Evolutionary conservation across 1,140 invertebrate genomes (phyloP).

Genomic region (Trichonephila clavata): DNA sequence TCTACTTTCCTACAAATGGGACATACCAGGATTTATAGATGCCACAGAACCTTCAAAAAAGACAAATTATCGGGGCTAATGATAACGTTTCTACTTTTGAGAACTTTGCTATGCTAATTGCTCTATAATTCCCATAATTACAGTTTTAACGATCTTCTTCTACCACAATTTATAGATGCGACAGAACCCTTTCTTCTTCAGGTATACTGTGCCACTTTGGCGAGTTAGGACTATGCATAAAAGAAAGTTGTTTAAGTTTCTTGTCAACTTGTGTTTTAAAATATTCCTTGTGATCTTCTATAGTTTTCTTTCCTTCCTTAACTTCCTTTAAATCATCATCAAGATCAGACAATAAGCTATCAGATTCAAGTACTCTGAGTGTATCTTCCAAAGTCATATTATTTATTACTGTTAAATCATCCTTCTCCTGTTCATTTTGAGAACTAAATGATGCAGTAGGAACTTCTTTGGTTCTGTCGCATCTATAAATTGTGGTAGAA

Average conservation of each 20-base stretch:
- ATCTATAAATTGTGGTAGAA: too few species aligned
- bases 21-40: too few species aligned
- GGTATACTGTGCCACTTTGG: too few species aligned
- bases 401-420: constrained; percentile 28
- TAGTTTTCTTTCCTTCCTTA: neutral
- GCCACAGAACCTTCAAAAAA: too few species aligned
- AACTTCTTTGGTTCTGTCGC: neutral
- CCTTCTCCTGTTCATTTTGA: neutral
- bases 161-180: too few species aligned
- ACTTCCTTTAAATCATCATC: neutral
- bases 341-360: neutral
- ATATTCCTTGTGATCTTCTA: neutral
- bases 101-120: too few species aligned
- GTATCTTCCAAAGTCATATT: constrained; percentile 31
- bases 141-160: too few species aligned
- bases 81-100: too few species aligned
- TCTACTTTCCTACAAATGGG: too few species aligned
- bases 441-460: neutral
- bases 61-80: too few species aligned
- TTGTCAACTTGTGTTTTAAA: constrained; percentile 5
- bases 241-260: neutral
- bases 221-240: neutral
- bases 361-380: neutral
- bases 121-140: too few species aligned
- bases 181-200: too few species aligned